A percentile compares a stretch with the other conserved stretches of the same genome.
Evolutionary conservation across 2,797 vertebrate species (phyloP).

Genomic region (Lepidocolaptes lacrymiger): DNA sequence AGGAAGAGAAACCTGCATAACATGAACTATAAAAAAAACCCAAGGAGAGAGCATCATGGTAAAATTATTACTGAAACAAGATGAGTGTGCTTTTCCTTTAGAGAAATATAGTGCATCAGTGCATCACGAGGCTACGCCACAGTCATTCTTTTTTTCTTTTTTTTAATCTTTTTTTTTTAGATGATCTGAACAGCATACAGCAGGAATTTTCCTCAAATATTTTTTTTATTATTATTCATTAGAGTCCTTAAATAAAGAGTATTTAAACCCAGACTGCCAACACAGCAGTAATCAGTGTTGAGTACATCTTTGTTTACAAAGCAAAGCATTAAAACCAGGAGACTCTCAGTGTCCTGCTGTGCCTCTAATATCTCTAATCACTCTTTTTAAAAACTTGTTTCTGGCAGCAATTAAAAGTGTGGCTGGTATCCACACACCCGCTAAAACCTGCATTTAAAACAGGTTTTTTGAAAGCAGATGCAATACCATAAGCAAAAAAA

Average conservation of each 20-base stretch:
- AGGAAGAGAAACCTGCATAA: neutral
- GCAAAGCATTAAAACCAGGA: neutral
- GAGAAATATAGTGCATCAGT: neutral
- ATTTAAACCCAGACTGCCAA: neutral
- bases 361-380: neutral
- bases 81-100: neutral
- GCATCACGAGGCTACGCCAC: neutral
- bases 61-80: neutral
- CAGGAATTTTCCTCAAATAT: neutral
- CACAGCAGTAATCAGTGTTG: neutral
- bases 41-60: neutral
- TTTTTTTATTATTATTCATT: neutral
- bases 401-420: neutral
- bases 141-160: fast-evolving
- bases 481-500: neutral
- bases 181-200: neutral
- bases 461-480: neutral
- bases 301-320: neutral
- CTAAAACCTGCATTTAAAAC: neutral
- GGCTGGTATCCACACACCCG: neutral
- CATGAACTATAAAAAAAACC: neutral
- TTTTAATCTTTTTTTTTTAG: neutral
- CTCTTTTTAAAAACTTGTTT: neutral
- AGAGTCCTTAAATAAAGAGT: neutral
- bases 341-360: neutral